Evolutionary conservation across 64 coral and sea anemone genomes (phyloP).

Genomic region (Montipora efflorescens): DNA sequence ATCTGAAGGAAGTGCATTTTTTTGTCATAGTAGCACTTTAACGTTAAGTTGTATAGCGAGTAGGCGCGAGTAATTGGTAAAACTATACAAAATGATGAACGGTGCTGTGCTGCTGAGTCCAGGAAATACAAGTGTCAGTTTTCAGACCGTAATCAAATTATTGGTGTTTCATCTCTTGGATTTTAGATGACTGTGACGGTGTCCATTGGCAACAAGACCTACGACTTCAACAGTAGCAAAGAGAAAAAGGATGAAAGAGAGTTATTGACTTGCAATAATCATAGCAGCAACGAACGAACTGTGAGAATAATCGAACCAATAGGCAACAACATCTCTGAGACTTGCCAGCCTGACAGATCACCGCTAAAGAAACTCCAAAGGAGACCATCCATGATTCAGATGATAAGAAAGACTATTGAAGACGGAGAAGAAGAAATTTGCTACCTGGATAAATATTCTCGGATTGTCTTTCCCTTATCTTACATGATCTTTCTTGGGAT

Average conservation of each 20-base stretch:
- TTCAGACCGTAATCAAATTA: not conserved
- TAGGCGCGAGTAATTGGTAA: too few relatives aligned
- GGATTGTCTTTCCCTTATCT: conserved; percentile 58
- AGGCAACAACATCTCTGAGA: not conserved
- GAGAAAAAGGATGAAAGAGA: not conserved
- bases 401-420: conserved; percentile 69
- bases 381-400: conserved; percentile 56
- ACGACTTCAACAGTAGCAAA: conserved; percentile 39
- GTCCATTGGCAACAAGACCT: conserved; percentile 60
- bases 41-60: too few relatives aligned
- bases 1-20: too few relatives aligned
- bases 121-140: too few relatives aligned
- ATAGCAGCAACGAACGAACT: not conserved
- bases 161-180: not conserved
- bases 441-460: conserved; percentile 68
- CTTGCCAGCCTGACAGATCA: conserved; percentile 8
- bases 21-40: too few relatives aligned
- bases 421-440: conserved; percentile 43
- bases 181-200: conserved; percentile 57
- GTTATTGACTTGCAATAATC: not conserved
- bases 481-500: conserved; percentile 61
- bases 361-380: conserved; percentile 42
- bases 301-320: conserved; percentile 7
- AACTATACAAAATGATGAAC: too few relatives aligned
- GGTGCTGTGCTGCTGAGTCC: too few relatives aligned